phyloP scores from a whole-genome alignment of 2,113 vertebrate species.

The Cnemophilus loriae region DNA sequence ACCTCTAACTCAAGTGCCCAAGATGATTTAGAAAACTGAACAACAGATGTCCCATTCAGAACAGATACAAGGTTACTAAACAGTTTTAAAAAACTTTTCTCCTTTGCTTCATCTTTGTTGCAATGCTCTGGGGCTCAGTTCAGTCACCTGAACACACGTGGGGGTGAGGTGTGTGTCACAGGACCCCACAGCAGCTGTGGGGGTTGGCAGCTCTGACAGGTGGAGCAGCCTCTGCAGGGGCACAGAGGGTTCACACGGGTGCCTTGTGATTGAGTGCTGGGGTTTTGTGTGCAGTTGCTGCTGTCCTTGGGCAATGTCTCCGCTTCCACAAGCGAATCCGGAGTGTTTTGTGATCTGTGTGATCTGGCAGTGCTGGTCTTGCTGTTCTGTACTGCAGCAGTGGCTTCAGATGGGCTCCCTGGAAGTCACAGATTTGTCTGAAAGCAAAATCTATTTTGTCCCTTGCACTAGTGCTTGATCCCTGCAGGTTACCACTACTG shows the following conservation, averaged over 20 bases:
- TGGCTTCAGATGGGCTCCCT: not conserved
- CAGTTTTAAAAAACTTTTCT: not conserved
- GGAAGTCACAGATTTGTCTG: not conserved
- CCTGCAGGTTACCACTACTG: not conserved
- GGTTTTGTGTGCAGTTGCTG: not conserved
- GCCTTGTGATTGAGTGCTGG: not conserved
- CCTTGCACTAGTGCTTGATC: too few relatives aligned
- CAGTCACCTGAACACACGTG: not conserved
- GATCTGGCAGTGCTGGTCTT: fast-evolving
- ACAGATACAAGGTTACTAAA: not conserved
- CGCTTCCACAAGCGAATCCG: fast-evolving
- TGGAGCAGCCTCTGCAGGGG: not conserved
- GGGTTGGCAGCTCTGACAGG: not conserved
- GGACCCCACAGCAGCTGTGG: not conserved
- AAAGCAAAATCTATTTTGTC: not conserved
- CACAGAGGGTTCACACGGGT: fast-evolving
- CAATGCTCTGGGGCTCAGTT: not conserved
- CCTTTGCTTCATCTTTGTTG: not conserved
- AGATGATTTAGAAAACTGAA: not conserved
- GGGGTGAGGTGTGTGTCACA: not conserved
- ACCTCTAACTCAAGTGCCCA: not conserved
- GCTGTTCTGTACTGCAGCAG: fast-evolving
- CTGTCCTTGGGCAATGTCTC: not conserved
- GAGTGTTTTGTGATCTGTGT: not conserved
- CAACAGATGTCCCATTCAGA: not conserved